Base-by-base conservation (phyloP, 2,888 invertebrate species). In the Notodonta dromedarius region DNA sequence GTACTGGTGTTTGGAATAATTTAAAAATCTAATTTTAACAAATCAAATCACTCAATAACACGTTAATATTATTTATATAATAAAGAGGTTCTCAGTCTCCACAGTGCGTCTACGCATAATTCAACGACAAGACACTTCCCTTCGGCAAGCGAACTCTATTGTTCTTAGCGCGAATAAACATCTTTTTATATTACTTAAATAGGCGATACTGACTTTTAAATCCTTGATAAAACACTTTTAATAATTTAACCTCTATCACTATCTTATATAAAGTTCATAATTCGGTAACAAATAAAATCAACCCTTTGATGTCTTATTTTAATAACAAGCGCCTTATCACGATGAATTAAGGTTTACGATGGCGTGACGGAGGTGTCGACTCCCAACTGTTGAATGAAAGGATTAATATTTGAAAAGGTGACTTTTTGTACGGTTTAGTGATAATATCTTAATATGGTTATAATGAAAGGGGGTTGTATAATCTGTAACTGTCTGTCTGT, bases 401-500 rank as follows among this genome's bases (percentile, higher is more conserved):
- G 91, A 91, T 91, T 91, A 88, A 79, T 79, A 76, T 87, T 84
- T 87, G 83, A 88, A 85, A 86, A 87, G 86, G 78, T 75, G 69
- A 79, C 76, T 87, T 89, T 89, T 90, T 81, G 79, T 84, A 76
- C 66, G 63, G 60, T 74, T 35, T 14, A 59, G 74, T 79, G 91
- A 93, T 92, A 83, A 90, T 90, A 91, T 92, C 91, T 91, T 92
- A 91, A 93, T 93, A 88, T 89, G 87, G 83, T 88, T 90, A 83
- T 89, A 85, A 90, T 89, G 82, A 85, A 65, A 70, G 83, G 85
- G 56, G 88, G 86, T 85, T 83, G 87, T 79, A 82, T 91, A 92
- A 93, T 93, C 93, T 93, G 91, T 92, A 92, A 92, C 92, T 93
- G 93, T 91, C 91, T 88, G 90, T 90, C 86, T 81, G 85, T 82